Evolutionary conservation across 2,888 invertebrate genomes (phyloP).

Genomic region (Sthenelais limicola): DNA sequence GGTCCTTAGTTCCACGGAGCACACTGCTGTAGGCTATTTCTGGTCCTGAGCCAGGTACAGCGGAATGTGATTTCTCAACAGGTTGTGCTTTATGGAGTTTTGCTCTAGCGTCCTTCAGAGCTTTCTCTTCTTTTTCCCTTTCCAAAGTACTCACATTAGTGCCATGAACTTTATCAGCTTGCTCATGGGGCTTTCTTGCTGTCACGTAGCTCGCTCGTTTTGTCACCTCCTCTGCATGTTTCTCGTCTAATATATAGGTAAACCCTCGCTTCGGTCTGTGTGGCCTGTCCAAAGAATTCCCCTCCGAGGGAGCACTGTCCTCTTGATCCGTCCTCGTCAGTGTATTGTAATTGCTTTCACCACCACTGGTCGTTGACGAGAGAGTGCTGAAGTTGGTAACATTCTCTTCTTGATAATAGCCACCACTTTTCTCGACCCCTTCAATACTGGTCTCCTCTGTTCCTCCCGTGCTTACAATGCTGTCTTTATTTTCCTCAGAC

Average conservation of each 20-base stretch:
- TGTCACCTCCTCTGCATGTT: constrained; percentile 46
- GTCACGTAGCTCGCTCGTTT: constrained; percentile 49
- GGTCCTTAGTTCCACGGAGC: neutral
- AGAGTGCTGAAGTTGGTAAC: neutral
- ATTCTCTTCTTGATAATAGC: neutral
- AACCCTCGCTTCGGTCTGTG: constrained; percentile 48
- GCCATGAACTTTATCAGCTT: constrained; percentile 43
- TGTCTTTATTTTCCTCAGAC: neutral
- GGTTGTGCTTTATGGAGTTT: constrained; percentile 34
- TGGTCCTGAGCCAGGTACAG: neutral
- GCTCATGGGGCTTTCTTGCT: constrained; percentile 50
- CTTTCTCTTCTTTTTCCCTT: constrained; percentile 4
- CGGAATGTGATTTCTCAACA: neutral
- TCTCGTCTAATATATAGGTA: constrained; percentile 50
- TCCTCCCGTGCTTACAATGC: neutral
- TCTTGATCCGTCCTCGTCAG: too few relatives aligned
- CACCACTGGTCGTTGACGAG: neutral
- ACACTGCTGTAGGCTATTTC: constrained; percentile 7
- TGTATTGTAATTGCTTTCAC: too few relatives aligned
- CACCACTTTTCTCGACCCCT: neutral
- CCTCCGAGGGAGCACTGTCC: neutral
- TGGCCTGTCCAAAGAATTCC: neutral
- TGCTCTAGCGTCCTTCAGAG: constrained; percentile 40
- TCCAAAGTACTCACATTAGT: constrained; percentile 15
- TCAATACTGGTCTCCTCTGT: neutral